Evolutionary conservation across 1,140 invertebrate species (phyloP).

Genomic region (Heliconius nattereri): DNA sequence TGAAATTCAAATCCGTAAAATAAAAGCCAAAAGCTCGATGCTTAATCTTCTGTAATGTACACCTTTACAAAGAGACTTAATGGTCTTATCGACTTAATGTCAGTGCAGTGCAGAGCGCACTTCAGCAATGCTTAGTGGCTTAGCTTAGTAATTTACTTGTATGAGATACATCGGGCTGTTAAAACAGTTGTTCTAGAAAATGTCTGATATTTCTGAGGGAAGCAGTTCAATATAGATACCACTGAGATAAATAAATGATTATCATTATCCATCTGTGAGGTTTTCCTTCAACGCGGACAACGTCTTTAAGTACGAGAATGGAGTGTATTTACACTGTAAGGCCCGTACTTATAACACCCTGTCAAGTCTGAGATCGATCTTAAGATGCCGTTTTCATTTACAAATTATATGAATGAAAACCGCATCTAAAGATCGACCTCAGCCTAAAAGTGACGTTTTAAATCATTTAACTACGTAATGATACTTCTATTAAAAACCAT

Average conservation of each 20-base stretch:
- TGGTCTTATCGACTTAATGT: conserved; percentile 7
- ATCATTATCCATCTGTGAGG: too few species aligned
- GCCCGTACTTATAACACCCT: too few species aligned
- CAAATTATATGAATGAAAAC: too few species aligned
- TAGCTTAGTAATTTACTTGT: conserved; percentile 3
- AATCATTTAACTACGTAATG: background rate
- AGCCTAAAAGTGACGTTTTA: too few species aligned
- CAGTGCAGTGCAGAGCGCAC: conserved; percentile 2
- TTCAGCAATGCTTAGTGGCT: background rate
- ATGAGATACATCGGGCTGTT: background rate
- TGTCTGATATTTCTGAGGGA: background rate
- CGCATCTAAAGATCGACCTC: too few species aligned
- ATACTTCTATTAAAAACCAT: background rate
- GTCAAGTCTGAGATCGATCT: too few species aligned
- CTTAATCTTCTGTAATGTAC: conserved; percentile 6
- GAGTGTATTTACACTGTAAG: too few species aligned
- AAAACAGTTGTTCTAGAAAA: background rate
- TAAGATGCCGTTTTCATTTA: too few species aligned
- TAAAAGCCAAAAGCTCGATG: background rate
- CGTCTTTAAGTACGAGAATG: too few species aligned
- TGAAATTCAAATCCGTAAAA: conserved; percentile 4
- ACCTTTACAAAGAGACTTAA: conserved; percentile 14
- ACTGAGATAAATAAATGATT: too few species aligned
- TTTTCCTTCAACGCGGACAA: too few species aligned
- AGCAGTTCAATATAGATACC: background rate